Base-by-base conservation (phyloP, 2,113 vertebrate genomes). In the Macaca nemestrina region DNA sequence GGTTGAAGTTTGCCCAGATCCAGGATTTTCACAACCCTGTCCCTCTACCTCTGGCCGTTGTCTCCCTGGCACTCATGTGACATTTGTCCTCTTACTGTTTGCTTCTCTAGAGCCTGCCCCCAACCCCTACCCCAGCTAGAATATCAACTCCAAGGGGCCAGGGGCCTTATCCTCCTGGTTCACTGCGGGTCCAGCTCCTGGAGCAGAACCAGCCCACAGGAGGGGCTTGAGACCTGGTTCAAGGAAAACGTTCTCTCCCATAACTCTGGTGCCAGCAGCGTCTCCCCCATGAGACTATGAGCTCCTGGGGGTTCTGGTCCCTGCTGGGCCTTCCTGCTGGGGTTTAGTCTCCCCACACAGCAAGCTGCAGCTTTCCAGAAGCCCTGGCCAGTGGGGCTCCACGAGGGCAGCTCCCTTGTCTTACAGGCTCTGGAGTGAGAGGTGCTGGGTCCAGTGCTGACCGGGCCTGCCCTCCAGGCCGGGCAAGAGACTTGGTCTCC, bases 171-270 rank as follows among this genome's bases (percentile, higher is more conserved):
- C 45, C 23, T 85, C 57, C 57, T 4, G 25, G 32, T 8, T 84
- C 18, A 4, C 16, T 8, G 6, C 2, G 8, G 16, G 38, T 57
- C 40, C 38, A 16, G 40, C 17, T 18, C n/a, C 61, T 9, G 12
- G 72, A 22, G 22, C 52, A 38, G 61, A 23, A 32, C 25, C 12
- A 0, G 57, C 32, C 76, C 85, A 40, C 38, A 30, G 50, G 6
- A 38, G 23, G 20, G 0, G 48, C 35, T 61, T 4, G 4, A 43
- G 64, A 38, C 43, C 64, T 20, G 6, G 6, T 40, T 45, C 27
- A 45, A 27, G 55, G 40, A 6, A 57, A 68, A 25, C 38, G 0
- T 8, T 3, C 30, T 73, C 64, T 52, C 25, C 6, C 23, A 0
- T 16, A 38, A 43, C 50, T 52, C 72, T 5, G 18, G 14, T 38